phyloP scores from a whole-genome alignment of 2,888 invertebrate genomes.

The Spatulosminthurus flaviceps region DNA sequence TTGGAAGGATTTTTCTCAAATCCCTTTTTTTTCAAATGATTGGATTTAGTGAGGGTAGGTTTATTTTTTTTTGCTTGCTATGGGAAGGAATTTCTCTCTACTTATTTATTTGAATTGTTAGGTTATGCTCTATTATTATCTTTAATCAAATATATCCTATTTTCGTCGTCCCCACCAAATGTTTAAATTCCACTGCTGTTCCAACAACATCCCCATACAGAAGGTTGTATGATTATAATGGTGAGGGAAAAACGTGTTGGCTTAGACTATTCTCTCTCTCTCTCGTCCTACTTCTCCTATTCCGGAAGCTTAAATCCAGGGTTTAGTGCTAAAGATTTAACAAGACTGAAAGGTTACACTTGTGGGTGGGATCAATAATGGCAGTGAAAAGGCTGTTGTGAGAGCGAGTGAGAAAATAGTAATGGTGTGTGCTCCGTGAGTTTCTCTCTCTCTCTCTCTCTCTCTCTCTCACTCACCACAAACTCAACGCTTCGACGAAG shows the following conservation, averaged over 20 bases:
- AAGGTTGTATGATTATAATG: not conserved
- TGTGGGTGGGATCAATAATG: constrained; percentile 38
- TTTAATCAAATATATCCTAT: constrained; percentile 13
- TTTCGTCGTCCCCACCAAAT: not conserved
- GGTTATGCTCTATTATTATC: not conserved
- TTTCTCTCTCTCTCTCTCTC: not conserved
- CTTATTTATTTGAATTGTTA: not conserved
- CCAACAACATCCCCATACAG: not conserved
- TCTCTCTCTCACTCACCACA: not conserved
- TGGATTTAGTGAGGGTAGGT: too few species aligned
- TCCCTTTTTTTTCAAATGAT: too few species aligned
- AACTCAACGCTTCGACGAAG: not conserved
- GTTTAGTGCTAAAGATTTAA: constrained; percentile 19
- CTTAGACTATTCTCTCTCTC: too few species aligned
- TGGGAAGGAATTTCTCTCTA: too few species aligned
- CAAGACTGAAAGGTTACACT: constrained; percentile 27
- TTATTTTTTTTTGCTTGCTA: too few species aligned
- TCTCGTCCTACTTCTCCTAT: not conserved
- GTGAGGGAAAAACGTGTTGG: not conserved
- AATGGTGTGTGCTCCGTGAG: constrained; percentile 12
- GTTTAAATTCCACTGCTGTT: not conserved
- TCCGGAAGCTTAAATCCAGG: constrained; percentile 18
- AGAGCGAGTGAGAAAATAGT: not conserved
- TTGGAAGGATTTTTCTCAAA: too few species aligned
- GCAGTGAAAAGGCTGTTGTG: constrained; percentile 21